Evolutionary conservation across 2,113 vertebrate genomes (phyloP).

Genomic region (Channa maculata): DNA sequence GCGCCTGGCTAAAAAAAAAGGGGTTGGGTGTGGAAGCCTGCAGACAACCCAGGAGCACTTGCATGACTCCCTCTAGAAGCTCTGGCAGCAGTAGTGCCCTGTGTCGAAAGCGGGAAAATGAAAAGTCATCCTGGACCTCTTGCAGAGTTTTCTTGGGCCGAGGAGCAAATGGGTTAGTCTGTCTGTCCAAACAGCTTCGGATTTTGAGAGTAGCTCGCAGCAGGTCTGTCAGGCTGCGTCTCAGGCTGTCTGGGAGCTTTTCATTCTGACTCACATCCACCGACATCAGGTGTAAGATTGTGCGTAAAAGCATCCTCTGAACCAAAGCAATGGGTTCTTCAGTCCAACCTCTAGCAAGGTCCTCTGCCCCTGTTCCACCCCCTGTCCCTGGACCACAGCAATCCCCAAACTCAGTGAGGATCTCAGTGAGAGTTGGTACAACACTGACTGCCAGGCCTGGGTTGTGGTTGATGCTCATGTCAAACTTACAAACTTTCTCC

Average conservation of each 20-base stretch:
- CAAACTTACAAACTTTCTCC: slow-evolving; percentile 96
- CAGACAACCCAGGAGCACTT: slow-evolving; percentile 91
- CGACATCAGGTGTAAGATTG: slow-evolving; percentile 91
- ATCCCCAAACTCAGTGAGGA: slow-evolving; percentile 91
- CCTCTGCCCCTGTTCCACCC: slow-evolving; percentile 71
- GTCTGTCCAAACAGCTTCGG: slow-evolving; percentile 86
- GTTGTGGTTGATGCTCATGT: slow-evolving; percentile 90
- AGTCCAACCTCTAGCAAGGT: slow-evolving; percentile 90
- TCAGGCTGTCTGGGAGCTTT: slow-evolving; percentile 90
- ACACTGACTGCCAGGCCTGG: slow-evolving; percentile 90
- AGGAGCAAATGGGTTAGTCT: slow-evolving; percentile 84
- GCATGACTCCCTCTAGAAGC: slow-evolving; percentile 91
- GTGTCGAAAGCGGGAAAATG: slow-evolving; percentile 87
- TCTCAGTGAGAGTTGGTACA: slow-evolving; percentile 93
- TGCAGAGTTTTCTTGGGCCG: slow-evolving; percentile 87
- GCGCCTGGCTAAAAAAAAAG: slow-evolving; percentile 93
- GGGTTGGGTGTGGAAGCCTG: slow-evolving; percentile 92
- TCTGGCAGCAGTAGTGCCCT: slow-evolving; percentile 92
- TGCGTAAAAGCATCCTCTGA: slow-evolving; percentile 94
- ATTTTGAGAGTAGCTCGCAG: slow-evolving; percentile 93
- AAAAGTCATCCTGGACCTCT: slow-evolving; percentile 84
- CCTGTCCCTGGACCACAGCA: slow-evolving; percentile 79
- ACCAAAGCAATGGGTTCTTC: slow-evolving; percentile 94
- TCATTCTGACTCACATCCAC: slow-evolving; percentile 88
- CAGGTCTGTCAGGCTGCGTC: slow-evolving; percentile 90